phyloP scores from a whole-genome alignment of 2,113 vertebrate species.

The Pandion haliaetus region DNA sequence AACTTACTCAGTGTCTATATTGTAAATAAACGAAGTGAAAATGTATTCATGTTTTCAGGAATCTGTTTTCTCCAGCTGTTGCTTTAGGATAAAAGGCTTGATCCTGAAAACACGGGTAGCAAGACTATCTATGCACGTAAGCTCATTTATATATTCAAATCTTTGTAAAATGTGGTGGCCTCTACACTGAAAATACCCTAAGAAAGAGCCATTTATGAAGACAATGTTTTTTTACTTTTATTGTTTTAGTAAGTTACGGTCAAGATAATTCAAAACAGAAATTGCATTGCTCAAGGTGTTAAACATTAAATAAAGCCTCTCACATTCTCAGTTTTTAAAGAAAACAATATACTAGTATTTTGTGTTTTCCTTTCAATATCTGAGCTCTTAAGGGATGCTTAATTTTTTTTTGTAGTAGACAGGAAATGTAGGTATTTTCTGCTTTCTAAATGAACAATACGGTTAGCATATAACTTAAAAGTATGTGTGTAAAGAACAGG shows the following conservation, averaged over 20 bases:
- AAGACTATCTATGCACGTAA: background rate
- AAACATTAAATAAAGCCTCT: background rate
- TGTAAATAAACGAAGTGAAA: background rate
- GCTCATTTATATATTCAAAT: background rate
- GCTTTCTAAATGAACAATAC: background rate
- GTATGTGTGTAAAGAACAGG: background rate
- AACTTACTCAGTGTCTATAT: background rate
- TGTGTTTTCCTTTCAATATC: background rate
- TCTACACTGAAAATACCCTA: background rate
- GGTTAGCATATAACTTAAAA: background rate
- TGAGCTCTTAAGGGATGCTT: background rate
- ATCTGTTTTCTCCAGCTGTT: background rate
- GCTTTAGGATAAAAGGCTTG: background rate
- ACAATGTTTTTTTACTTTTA: background rate
- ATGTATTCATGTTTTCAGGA: background rate
- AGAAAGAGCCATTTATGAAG: background rate
- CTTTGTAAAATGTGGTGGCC: background rate
- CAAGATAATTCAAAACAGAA: background rate
- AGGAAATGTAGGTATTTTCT: background rate
- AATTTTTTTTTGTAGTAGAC: background rate
- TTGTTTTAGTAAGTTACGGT: background rate
- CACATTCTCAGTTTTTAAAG: background rate
- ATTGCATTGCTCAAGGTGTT: background rate
- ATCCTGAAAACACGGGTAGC: background rate
- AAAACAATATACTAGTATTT: background rate